phyloP scores from a whole-genome alignment of 2,888 invertebrate species.

The Drosophila cognata region DNA sequence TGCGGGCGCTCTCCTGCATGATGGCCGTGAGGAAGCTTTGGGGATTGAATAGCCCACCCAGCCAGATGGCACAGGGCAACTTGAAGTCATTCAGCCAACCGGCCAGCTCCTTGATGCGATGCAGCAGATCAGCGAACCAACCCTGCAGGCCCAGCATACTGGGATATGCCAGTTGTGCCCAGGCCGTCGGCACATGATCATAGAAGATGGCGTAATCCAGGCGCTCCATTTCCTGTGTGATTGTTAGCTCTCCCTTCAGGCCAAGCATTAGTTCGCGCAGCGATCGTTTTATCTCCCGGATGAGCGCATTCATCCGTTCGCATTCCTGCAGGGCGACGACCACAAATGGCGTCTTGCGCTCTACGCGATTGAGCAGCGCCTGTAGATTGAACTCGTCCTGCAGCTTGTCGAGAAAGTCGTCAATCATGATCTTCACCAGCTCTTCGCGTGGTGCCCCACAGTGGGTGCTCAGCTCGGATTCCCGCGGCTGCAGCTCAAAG shows the following conservation, averaged over 20 bases:
- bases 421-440: constrained; percentile 90
- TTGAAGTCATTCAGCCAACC: constrained; percentile 93
- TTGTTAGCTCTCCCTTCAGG: constrained; percentile 96
- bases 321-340: constrained; percentile 97
- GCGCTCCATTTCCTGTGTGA: constrained; percentile 97
- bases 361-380: constrained; percentile 94
- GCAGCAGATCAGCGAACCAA: constrained; percentile 95
- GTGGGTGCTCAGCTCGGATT: constrained; percentile 86
- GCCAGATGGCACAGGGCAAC: constrained; percentile 95
- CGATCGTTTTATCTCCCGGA: constrained; percentile 92
- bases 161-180: constrained; percentile 95
- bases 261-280: constrained; percentile 95
- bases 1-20: constrained; percentile 98
- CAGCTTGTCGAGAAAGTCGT: constrained; percentile 95
- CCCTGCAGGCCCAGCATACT: constrained; percentile 92
- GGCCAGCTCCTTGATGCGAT: constrained; percentile 92
- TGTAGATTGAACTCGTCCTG: constrained; percentile 95
- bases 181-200: constrained; percentile 93
- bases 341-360: constrained; percentile 96
- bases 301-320: constrained; percentile 96
- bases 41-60: constrained; percentile 98
- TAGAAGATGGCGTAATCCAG: constrained; percentile 94
- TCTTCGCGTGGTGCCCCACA: constrained; percentile 92
- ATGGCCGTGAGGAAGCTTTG: constrained; percentile 98
- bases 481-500: constrained; percentile 96